These are phyloP conservation scores for Acanthochromis polyacanthus DNA, from an alignment of 2,113 vertebrate species.

Conservation along the genomic window DNA sequence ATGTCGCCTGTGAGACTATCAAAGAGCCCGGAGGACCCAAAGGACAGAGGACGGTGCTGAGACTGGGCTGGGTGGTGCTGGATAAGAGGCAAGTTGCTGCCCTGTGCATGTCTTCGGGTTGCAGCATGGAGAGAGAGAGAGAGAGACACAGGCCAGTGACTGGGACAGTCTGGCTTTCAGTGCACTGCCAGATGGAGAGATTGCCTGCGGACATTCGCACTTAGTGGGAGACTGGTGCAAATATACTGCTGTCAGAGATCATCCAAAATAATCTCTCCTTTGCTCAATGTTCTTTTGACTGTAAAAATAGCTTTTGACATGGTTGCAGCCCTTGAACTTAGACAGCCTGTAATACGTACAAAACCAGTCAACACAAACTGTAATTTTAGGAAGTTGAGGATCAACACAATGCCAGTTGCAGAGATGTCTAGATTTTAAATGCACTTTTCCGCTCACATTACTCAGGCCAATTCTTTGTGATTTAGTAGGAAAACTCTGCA, in stretches of 20 bases:
- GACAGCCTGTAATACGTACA: not conserved
- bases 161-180: constrained; percentile 65
- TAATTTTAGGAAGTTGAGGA: not conserved
- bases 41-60: constrained; percentile 55
- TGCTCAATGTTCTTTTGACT: constrained; percentile 41
- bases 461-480: not conserved
- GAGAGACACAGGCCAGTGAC: constrained; percentile 32
- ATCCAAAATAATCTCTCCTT: constrained; percentile 53
- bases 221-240: constrained; percentile 63
- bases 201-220: constrained; percentile 71
- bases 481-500: not conserved
- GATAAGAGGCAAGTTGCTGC: constrained; percentile 63
- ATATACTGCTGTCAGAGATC: constrained; percentile 56
- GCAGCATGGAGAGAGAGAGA: constrained; percentile 32
- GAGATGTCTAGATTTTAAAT: constrained; percentile 11
- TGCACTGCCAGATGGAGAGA: constrained; percentile 79
- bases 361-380: not conserved
- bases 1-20: constrained; percentile 76
- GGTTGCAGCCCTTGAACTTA: constrained; percentile 4
- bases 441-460: not conserved
- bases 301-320: constrained; percentile 34
- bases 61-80: constrained; percentile 42
- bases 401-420: not conserved
- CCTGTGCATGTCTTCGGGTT: constrained; percentile 63
- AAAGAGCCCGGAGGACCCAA: constrained; percentile 62